A percentile compares a stretch with the other conserved stretches of the same genome.
phyloP scores from a whole-genome alignment of 2,888 invertebrate genomes.

The Euspilapteryx auroguttella region DNA sequence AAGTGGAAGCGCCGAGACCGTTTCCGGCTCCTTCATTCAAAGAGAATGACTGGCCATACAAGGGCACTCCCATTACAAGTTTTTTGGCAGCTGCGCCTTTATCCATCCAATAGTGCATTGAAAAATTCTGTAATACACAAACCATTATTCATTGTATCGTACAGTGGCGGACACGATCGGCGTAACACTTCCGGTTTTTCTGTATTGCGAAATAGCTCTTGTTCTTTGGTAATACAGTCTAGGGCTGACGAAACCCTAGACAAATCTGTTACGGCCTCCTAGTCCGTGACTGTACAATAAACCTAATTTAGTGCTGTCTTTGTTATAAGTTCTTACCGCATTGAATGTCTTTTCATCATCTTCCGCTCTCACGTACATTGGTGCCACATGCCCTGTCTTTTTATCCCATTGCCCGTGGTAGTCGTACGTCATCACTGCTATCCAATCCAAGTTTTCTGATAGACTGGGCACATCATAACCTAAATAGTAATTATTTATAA shows the following conservation, averaged over 20 bases:
- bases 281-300: too few species aligned
- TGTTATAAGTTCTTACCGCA: too few species aligned
- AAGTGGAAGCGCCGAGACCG: slow-evolving; percentile 75
- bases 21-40: slow-evolving; percentile 66
- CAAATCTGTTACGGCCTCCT: too few species aligned
- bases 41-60: slow-evolving; percentile 89
- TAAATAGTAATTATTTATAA: slow-evolving; percentile 11
- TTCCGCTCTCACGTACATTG: slow-evolving; percentile 77
- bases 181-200: too few species aligned
- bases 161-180: too few species aligned
- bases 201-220: too few species aligned
- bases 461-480: slow-evolving; percentile 76
- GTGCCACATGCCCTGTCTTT: slow-evolving; percentile 86
- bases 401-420: slow-evolving; percentile 93
- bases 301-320: too few species aligned
- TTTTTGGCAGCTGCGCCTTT: slow-evolving; percentile 79
- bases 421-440: slow-evolving; percentile 90
- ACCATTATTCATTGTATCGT: too few species aligned
- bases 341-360: slow-evolving; percentile 78
- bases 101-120: slow-evolving; percentile 84
- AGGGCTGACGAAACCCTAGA: too few species aligned
- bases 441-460: slow-evolving; percentile 83
- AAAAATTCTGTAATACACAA: slow-evolving; percentile 68
- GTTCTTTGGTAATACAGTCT: too few species aligned
- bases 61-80: slow-evolving; percentile 83